A percentile compares a stretch with the other conserved stretches of the same genome.
Conservation (phyloP, 2,113 vertebrate species). For the Panthera leo region DNA sequence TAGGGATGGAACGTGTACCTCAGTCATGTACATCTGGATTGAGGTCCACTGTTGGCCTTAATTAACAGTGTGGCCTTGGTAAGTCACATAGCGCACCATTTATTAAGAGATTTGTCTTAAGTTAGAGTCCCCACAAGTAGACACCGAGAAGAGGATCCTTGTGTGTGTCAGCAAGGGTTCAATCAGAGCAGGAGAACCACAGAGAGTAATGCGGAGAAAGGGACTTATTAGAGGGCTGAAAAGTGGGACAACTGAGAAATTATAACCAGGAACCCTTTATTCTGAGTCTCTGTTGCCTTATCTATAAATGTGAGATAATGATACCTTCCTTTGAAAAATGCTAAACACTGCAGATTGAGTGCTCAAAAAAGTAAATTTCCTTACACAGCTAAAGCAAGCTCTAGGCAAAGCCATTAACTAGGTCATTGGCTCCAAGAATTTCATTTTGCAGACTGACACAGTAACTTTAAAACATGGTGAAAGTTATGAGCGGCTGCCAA, state of each 20-base stretch:
- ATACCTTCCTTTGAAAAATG: neutral
- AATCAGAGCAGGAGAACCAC: neutral
- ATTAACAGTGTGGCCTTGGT: neutral
- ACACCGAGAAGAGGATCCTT: neutral
- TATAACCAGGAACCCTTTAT: neutral
- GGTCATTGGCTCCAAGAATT: neutral
- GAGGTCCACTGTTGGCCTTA: neutral
- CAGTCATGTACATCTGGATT: neutral
- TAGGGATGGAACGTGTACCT: neutral
- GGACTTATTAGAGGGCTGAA: neutral
- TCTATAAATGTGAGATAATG: neutral
- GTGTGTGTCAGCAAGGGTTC: neutral
- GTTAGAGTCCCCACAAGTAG: neutral
- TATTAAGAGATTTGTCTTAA: neutral
- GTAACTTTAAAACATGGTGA: neutral
- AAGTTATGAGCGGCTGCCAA: neutral
- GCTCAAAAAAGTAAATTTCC: neutral
- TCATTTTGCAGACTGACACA: neutral
- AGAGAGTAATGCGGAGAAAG: neutral
- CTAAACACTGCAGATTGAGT: neutral
- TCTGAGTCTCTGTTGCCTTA: neutral
- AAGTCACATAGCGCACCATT: neutral
- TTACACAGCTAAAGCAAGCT: neutral
- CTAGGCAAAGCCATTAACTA: constrained; percentile 8
- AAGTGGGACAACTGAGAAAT: neutral